Evolutionary conservation across 2,113 vertebrate genomes (phyloP), one percentile per base, ranked within the genome.

Genomic region (Mesembrinibis cayennensis): DNA sequence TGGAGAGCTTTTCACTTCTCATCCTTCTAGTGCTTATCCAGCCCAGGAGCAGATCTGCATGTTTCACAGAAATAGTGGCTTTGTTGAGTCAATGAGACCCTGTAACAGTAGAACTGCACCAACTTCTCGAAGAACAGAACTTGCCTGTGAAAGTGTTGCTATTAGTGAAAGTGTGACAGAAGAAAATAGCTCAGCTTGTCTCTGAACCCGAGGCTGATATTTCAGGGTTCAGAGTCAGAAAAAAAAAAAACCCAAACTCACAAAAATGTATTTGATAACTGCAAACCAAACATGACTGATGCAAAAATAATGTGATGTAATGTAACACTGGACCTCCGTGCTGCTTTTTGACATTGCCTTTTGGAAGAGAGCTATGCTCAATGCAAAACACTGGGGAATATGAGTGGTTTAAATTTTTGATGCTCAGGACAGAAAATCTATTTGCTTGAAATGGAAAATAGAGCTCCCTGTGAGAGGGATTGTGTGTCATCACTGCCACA

Each of bases 401-500:
- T 38, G 58, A 80, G 70, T 62, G 34, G 45, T 92, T 95, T 88
- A 83, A 77, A 92, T 65, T 83, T 90, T 86, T 77, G 45, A 77
- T 89, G 71, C 45, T 92, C 20, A 15, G 63, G 73, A 84, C 81
- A 80, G 87, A 89, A 95, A 94, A 93, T 87, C 84, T 73, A 62
- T 91, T 94, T 91, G 36, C 55, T 81, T 93, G 65, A 92, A 91
- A 77, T 27, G 25, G 94, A 93, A 94, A 89, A 70, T 15, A 70
- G 59, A 89, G 50, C 40, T 93, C 26, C 10, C 22, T 78, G 22
- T 63, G 47, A 90, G 67, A 82, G 38, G 47, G 73, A 40, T 87
- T 87, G n/a, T 83, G 18, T 97, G 55, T 87, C 70, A 78, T 90
- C 47, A 38, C 34, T 84, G 45, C 38, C 65, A 87, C 4, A 4